phyloP scores from a whole-genome alignment of 2,888 invertebrate species.

The Apamea sordens region DNA sequence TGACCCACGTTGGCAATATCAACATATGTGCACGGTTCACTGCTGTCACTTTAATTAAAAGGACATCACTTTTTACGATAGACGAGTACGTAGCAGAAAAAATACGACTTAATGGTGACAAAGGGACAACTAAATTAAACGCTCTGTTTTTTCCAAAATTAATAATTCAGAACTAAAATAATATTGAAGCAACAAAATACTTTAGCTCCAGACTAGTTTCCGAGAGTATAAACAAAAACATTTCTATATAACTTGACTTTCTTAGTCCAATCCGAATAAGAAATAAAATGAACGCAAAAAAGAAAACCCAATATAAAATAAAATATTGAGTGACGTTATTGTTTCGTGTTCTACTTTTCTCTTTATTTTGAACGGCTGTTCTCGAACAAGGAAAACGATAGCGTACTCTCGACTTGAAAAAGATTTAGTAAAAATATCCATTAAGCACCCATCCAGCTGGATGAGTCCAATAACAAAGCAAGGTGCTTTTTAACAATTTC shows the following conservation, averaged over 20 bases:
- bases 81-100: conserved; percentile 57
- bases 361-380: conserved; percentile 62
- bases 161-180: conserved; percentile 28
- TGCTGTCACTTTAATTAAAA: conserved; percentile 77
- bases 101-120: conserved; percentile 17
- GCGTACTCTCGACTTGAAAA: conserved; percentile 67
- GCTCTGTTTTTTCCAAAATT: conserved; percentile 18
- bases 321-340: conserved; percentile 65
- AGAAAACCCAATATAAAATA: conserved; percentile 58
- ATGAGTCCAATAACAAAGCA: conserved; percentile 76
- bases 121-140: conserved; percentile 13
- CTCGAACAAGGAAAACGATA: conserved; percentile 67
- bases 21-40: conserved; percentile 72
- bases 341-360: conserved; percentile 62
- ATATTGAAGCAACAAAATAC: conserved; percentile 27
- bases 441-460: conserved; percentile 72
- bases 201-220: conserved; percentile 40
- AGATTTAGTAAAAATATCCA: conserved; percentile 74
- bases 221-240: conserved; percentile 38
- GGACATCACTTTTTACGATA: conserved; percentile 72
- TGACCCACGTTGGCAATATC: conserved; percentile 70
- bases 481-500: conserved; percentile 81
- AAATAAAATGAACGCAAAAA: conserved; percentile 59
- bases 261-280: conserved; percentile 54
- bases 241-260: conserved; percentile 51